Evolutionary conservation across 2,888 invertebrate genomes (phyloP).

Genomic region (Athrips mouffetella): DNA sequence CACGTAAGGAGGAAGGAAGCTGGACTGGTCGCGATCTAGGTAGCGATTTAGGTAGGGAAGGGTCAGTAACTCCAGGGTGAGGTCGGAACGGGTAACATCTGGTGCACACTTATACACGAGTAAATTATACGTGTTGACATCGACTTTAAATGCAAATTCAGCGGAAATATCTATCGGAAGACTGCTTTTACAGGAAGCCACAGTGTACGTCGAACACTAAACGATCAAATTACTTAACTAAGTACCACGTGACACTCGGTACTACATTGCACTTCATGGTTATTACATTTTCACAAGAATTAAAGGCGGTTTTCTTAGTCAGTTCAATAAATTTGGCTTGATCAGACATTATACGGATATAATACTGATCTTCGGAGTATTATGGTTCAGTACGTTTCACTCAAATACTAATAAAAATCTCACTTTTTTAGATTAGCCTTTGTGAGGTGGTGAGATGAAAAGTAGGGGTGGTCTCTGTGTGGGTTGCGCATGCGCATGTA

Average conservation of each 20-base stretch:
- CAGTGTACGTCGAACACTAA: constrained; percentile 67
- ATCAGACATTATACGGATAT: constrained; percentile 56
- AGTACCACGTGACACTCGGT: constrained; percentile 60
- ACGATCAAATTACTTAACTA: constrained; percentile 68
- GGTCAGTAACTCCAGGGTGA: neutral
- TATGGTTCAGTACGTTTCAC: constrained; percentile 45
- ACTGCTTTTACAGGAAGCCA: constrained; percentile 77
- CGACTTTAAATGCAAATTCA: constrained; percentile 70
- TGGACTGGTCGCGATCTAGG: neutral
- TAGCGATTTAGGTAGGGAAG: neutral
- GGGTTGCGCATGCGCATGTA: constrained; percentile 24
- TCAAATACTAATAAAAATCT: constrained; percentile 52
- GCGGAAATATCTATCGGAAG: constrained; percentile 76
- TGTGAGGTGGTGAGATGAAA: constrained; percentile 36
- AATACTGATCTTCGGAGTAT: constrained; percentile 68
- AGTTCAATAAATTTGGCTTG: constrained; percentile 75
- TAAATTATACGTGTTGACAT: constrained; percentile 48
- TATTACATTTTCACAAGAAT: constrained; percentile 60
- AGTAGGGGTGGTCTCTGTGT: constrained; percentile 25
- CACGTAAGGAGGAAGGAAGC: constrained; percentile 9
- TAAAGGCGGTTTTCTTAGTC: constrained; percentile 71
- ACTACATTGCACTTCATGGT: constrained; percentile 67
- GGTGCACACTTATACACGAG: constrained; percentile 33
- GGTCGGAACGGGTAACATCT: constrained; percentile 20
- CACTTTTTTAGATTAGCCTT: constrained; percentile 50